Conservation (phyloP, 1,140 invertebrate genomes). For the Aphelinus atriplicis region DNA sequence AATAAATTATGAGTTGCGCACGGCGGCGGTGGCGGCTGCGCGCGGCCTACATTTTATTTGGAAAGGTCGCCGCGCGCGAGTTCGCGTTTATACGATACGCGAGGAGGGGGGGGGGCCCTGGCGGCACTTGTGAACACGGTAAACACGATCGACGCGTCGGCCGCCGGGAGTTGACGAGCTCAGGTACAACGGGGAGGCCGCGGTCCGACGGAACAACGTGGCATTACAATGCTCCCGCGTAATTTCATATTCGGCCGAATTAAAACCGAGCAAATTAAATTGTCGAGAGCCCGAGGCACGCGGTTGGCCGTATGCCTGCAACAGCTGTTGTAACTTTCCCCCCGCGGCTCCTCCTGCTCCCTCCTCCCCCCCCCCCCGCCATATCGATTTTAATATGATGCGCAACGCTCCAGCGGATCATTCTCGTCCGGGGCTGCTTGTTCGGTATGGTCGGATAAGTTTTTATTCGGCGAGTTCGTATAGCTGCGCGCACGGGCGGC, state of each 20-base stretch:
- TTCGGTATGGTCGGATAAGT: no score
- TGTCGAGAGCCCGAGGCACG: neutral
- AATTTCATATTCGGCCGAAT: slow-evolving; percentile 9
- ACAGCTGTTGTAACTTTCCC: no score
- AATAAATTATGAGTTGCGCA: slow-evolving; percentile 10
- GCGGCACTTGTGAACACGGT: slow-evolving; percentile 1
- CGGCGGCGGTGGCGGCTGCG: neutral
- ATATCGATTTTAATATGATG: no score
- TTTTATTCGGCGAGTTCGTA: no score
- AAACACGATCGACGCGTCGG: slow-evolving; percentile 14
- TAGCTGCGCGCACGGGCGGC: no score
- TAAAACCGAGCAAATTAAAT: slow-evolving; percentile 6
- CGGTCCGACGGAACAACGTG: no score
- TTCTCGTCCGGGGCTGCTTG: no score
- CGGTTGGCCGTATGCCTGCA: no score
- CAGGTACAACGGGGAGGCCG: no score
- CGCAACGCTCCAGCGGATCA: no score
- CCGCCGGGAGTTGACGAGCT: neutral
- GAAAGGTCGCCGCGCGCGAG: neutral
- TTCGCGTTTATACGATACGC: neutral
- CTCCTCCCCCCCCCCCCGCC: no score
- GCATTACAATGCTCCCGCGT: neutral
- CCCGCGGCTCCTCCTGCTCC: no score
- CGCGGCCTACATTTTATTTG: slow-evolving; percentile 1
- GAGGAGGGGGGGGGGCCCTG: neutral